Conservation (phyloP, 2,113 vertebrate species). For the Hippoglossus stenolepis region DNA sequence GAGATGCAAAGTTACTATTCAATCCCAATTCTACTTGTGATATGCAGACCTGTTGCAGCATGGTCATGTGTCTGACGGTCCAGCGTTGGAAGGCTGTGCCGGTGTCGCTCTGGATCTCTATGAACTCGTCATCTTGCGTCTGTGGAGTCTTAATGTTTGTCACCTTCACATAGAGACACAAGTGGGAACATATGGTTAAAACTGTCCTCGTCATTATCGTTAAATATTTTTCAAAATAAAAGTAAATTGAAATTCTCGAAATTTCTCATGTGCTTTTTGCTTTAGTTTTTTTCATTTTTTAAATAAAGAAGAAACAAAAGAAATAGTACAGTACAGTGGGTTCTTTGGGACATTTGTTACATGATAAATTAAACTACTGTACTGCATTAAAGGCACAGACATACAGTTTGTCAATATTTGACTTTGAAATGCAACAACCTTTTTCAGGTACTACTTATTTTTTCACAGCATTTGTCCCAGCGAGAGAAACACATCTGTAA, state of each 20-base stretch:
- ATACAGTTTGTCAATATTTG: not conserved
- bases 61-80: conserved; percentile 90
- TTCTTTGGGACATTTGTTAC: not conserved
- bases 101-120: conserved; percentile 98
- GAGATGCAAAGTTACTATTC: not conserved
- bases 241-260: not conserved
- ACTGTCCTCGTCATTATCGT: not conserved
- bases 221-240: not conserved
- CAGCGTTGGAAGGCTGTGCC: conserved; percentile 97
- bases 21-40: not conserved
- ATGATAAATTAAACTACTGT: not conserved
- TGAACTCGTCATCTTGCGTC: conserved; percentile 94
- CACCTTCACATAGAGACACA: conserved; percentile 79
- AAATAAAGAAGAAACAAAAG: too few species aligned
- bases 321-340: too few species aligned
- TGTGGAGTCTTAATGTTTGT: conserved; percentile 95
- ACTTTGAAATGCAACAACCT: not conserved
- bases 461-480: not conserved
- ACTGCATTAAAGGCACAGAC: too few species aligned
- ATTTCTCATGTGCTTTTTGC: not conserved
- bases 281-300: not conserved
- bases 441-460: not conserved
- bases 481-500: not conserved
- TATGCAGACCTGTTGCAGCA: conserved; percentile 89
- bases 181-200: not conserved